Conservation (phyloP, 1,140 invertebrate species). For the Drosophila nasuta region DNA sequence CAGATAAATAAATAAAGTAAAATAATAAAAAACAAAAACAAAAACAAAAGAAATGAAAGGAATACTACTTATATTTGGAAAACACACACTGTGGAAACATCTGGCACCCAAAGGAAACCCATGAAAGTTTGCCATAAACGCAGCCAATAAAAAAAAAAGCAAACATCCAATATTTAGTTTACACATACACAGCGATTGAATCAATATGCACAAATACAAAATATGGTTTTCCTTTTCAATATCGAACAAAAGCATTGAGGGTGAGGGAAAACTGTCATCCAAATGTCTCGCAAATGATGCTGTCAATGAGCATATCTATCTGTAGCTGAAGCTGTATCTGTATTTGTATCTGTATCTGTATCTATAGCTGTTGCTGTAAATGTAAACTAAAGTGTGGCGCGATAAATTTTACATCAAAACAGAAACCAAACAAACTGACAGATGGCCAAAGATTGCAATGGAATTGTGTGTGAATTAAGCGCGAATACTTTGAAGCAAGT, state of each 20-base stretch:
- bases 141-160: conserved; percentile 37
- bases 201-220: conserved; percentile 52
- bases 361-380: conserved; percentile 3
- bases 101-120: conserved; percentile 31
- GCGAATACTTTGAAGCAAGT: not conserved
- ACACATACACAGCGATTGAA: conserved; percentile 36
- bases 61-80: conserved; percentile 12
- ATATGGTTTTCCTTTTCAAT: conserved; percentile 24
- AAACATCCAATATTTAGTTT: conserved; percentile 42
- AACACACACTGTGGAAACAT: conserved; percentile 9
- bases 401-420: conserved; percentile 4
- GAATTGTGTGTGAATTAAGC: not conserved
- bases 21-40: conserved; percentile 4
- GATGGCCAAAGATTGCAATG: not conserved
- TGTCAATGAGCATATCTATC: conserved; percentile 33
- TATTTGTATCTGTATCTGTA: conserved; percentile 10
- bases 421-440: not conserved
- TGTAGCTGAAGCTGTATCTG: conserved; percentile 6
- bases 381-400: conserved; percentile 1
- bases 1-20: conserved; percentile 23
- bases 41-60: not conserved
- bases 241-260: conserved; percentile 6
- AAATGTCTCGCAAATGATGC: conserved; percentile 35
- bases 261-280: conserved; percentile 36
- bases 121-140: conserved; percentile 37